Base-by-base conservation (phyloP, 2,888 invertebrate genomes). In the Maniola hyperantus region DNA sequence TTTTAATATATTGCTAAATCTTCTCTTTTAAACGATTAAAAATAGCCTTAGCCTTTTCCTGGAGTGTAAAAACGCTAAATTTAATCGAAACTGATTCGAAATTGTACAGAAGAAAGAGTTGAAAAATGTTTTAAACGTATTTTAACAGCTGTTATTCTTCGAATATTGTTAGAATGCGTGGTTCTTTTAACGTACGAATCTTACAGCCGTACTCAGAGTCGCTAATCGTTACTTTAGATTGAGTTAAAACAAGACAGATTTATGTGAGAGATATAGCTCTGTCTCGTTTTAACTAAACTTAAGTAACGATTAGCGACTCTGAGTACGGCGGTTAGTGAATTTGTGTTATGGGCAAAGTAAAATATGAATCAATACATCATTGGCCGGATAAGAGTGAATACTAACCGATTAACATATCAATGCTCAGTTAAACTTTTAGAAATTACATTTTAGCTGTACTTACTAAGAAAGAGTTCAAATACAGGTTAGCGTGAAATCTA, bases 1-100 rank as follows among this genome's bases (percentile, higher is more conserved):
- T 59, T 59, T 59, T 48, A 59, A 51, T 50, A 51, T 61, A 48
- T 42, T 42, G 50, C 61, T 61, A 50, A 34, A 51, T 50, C 34
- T 60, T 50, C 50, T 33, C 50, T 48, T 48, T 61, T 39, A 50
- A 60, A 36, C 36, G 6, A 36, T 58, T 26, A 15, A 42, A 20
- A 48, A 5, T 57, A 57, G 33, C 39, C 20, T 60, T 50, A 61
- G 39, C 50, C 60, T 61, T 61, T 60, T 61, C 39, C n/a, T 51
- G 39, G 61, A 51, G 39, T 61, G 61, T 39, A 11, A 26, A 36
- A 13, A 50, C 6, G 60, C 36, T 2, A 36, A 60, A 36, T 15
- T 8, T 34, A 11, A 18, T 48, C 34, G 48, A 26, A 26, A n/a
- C n/a, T n/a, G n/a, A n/a, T 46, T 59, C 55, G 10, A 36, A 55